Evolutionary conservation across 1,140 invertebrate species (phyloP).

Genomic region (Uloborus diversus): DNA sequence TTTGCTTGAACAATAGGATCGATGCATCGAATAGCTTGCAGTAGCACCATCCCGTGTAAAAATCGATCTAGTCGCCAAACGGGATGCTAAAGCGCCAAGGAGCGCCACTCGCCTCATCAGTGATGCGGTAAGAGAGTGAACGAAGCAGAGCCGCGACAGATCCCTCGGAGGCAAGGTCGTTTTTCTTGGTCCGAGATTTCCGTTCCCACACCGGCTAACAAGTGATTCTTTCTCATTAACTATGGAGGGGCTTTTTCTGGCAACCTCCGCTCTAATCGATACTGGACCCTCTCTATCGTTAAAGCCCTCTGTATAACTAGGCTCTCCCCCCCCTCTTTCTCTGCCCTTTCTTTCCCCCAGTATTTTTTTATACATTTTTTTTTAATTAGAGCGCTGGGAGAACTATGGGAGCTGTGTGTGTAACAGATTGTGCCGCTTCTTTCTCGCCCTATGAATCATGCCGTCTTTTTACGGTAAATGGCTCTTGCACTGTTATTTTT

Average conservation of each 20-base stretch:
- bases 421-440: too few species aligned
- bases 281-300: conserved; percentile 7
- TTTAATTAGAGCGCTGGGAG: too few species aligned
- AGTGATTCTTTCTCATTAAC: conserved; percentile 53
- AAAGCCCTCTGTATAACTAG: not conserved
- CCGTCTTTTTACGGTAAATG: too few species aligned
- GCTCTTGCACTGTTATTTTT: too few species aligned
- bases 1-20: too few species aligned
- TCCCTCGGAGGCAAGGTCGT: conserved; percentile 29
- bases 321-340: not conserved
- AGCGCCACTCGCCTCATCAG: not conserved
- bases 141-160: conserved; percentile 11
- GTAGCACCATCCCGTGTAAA: too few species aligned
- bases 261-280: conserved; percentile 24
- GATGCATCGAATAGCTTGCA: too few species aligned
- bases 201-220: conserved; percentile 23
- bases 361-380: too few species aligned
- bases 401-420: too few species aligned
- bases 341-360: too few species aligned
- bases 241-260: conserved; percentile 26
- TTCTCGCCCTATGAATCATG: too few species aligned
- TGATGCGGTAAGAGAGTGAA: conserved; percentile 6
- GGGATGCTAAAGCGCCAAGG: not conserved
- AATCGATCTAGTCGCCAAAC: conserved; percentile 9
- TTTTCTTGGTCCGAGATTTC: conserved; percentile 18